These are phyloP conservation scores for Leuciscus waleckii DNA, from an alignment of 2,797 vertebrate genomes.

Conservation along the genomic window DNA sequence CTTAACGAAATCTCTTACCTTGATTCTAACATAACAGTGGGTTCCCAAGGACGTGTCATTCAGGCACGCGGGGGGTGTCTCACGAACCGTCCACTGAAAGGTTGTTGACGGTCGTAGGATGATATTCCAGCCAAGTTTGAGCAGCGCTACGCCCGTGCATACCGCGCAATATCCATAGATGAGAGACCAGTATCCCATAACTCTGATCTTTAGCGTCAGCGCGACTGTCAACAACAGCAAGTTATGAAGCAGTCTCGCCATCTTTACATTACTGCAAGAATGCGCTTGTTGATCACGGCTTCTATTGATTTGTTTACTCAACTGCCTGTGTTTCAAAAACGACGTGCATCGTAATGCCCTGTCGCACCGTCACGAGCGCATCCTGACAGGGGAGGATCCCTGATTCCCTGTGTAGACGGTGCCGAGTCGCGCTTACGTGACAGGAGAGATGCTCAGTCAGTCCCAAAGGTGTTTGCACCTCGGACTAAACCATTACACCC, in stretches of 20 bases:
- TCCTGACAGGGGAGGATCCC: conserved; percentile 75
- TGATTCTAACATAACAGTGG: conserved; percentile 96
- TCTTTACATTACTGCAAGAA: conserved; percentile 78
- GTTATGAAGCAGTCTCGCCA: conserved; percentile 82
- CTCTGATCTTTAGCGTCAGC: conserved; percentile 78
- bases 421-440: conserved; percentile 75
- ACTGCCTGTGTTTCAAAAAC: conserved; percentile 50
- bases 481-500: conserved; percentile 33
- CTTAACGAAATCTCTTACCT: conserved; percentile 79
- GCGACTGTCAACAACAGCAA: conserved; percentile 76
- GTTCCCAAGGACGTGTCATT: conserved; percentile 95
- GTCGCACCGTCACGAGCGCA: conserved; percentile 62
- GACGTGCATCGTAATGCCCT: conserved; percentile 59
- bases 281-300: conserved; percentile 64
- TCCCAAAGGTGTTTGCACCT: conserved; percentile 59
- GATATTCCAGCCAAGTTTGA: conserved; percentile 93
- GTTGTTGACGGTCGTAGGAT: conserved; percentile 83
- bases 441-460: conserved; percentile 56
- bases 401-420: conserved; percentile 69
- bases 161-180: conserved; percentile 90
- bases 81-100: conserved; percentile 86
- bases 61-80: conserved; percentile 89
- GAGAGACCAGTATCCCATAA: conserved; percentile 87
- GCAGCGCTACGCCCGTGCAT: conserved; percentile 83
- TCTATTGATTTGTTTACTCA: conserved; percentile 62